These are phyloP conservation scores for Lysandra coridon DNA, from an alignment of 2,888 invertebrate genomes.

Conservation along the genomic window DNA sequence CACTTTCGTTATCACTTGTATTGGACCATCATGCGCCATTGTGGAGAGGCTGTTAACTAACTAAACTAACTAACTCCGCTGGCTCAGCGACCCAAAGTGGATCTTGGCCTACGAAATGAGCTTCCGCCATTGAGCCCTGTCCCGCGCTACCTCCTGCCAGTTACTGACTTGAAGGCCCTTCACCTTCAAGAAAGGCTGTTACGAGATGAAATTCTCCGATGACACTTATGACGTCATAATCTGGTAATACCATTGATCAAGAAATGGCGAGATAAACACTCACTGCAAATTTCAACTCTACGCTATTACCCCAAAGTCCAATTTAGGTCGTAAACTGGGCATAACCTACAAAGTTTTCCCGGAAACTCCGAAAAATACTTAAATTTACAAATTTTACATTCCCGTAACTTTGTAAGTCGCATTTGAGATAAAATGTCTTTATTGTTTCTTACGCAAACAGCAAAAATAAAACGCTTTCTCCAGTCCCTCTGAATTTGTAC, in stretches of 20 bases:
- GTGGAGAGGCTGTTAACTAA: no score
- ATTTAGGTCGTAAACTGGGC: background rate
- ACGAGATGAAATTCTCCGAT: no score
- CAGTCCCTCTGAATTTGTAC: background rate
- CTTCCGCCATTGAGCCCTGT: no score
- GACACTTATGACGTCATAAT: background rate
- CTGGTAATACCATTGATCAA: background rate
- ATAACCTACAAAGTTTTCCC: background rate
- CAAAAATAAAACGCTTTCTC: background rate
- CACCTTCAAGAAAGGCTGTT: no score
- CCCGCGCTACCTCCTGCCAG: no score
- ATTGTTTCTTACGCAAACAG: background rate
- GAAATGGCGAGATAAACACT: background rate
- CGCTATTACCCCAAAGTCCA: background rate
- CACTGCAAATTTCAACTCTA: background rate
- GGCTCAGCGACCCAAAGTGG: no score
- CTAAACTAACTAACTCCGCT: no score
- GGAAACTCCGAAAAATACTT: background rate
- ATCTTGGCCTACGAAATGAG: no score
- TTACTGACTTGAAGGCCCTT: no score
- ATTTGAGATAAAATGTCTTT: constrained; percentile 1
- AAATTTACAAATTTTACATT: constrained; percentile 1
- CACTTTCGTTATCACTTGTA: no score
- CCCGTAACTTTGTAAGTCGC: background rate
- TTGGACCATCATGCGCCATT: no score